phyloP scores from a whole-genome alignment of 2,113 vertebrate species.

The Cyanoliseus patagonus region DNA sequence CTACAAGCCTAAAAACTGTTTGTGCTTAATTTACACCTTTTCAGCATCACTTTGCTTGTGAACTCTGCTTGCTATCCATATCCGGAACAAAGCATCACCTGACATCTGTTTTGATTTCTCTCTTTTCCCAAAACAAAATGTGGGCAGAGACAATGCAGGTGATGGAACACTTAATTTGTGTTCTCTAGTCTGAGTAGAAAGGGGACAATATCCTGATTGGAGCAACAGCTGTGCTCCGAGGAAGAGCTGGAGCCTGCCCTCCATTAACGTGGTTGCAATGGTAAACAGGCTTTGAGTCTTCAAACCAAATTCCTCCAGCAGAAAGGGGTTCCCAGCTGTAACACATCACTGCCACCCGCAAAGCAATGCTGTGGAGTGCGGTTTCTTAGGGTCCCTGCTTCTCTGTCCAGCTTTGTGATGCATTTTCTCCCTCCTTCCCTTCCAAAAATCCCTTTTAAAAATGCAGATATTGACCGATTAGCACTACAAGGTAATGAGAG shows the following conservation, averaged over 20 bases:
- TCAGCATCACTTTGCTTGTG: background rate
- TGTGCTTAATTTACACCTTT: background rate
- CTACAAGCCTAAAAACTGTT: background rate
- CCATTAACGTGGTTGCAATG: background rate
- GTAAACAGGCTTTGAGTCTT: background rate
- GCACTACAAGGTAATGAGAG: background rate
- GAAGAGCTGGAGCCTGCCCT: background rate
- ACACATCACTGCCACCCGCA: background rate
- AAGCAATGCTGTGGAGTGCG: background rate
- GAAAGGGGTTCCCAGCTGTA: background rate
- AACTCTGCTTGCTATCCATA: background rate
- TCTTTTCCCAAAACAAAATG: background rate
- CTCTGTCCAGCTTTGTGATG: background rate
- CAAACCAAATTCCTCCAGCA: background rate
- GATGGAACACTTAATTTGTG: background rate
- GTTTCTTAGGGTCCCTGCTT: background rate
- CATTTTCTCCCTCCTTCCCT: background rate
- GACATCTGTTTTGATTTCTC: background rate
- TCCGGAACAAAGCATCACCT: background rate
- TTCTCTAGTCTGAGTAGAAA: background rate
- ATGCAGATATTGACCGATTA: background rate
- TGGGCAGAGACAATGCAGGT: background rate
- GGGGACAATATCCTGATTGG: background rate
- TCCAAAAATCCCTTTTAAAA: background rate
- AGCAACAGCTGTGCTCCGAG: background rate